Evolutionary conservation across 2,113 vertebrate genomes (phyloP).

Genomic region (Sinocyclocheilus maitianheensis): DNA sequence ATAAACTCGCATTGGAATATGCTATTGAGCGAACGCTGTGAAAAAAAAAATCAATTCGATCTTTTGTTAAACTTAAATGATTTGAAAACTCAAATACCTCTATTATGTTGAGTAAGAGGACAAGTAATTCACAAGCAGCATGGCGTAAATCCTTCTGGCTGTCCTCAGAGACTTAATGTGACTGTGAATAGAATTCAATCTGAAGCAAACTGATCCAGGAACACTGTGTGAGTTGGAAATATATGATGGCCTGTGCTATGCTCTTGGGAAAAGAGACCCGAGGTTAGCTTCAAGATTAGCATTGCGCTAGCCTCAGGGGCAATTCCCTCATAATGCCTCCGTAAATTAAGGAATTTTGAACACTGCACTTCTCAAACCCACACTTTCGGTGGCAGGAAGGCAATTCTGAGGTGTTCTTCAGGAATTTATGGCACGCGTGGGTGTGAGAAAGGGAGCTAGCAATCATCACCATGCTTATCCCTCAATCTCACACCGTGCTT

Average conservation of each 20-base stretch:
- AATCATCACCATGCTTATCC: constrained; percentile 44
- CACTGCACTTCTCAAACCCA: constrained; percentile 32
- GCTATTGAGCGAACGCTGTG: background rate
- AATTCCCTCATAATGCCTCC: constrained; percentile 66
- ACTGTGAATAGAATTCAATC: constrained; percentile 35
- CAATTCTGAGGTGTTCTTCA: constrained; percentile 16
- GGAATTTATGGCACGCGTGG: constrained; percentile 10
- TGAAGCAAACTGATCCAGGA: constrained; percentile 16
- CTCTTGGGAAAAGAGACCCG: constrained; percentile 9
- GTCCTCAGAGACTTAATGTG: constrained; percentile 1
- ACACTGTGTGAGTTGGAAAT: background rate
- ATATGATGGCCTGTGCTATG: background rate
- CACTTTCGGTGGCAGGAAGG: background rate
- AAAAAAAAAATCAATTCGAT: background rate
- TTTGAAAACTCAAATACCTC: constrained; percentile 41
- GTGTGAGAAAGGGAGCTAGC: constrained; percentile 23
- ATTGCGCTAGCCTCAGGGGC: constrained; percentile 12
- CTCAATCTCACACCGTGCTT: constrained; percentile 30
- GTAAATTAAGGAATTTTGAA: constrained; percentile 38
- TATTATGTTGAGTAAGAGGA: background rate
- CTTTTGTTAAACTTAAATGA: constrained; percentile 19
- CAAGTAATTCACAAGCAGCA: constrained; percentile 1
- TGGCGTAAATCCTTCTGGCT: background rate
- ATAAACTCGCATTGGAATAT: constrained; percentile 10
- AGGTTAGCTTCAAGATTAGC: constrained; percentile 51